Conservation (phyloP, 2,888 invertebrate species). For the Chironomus riparius region DNA sequence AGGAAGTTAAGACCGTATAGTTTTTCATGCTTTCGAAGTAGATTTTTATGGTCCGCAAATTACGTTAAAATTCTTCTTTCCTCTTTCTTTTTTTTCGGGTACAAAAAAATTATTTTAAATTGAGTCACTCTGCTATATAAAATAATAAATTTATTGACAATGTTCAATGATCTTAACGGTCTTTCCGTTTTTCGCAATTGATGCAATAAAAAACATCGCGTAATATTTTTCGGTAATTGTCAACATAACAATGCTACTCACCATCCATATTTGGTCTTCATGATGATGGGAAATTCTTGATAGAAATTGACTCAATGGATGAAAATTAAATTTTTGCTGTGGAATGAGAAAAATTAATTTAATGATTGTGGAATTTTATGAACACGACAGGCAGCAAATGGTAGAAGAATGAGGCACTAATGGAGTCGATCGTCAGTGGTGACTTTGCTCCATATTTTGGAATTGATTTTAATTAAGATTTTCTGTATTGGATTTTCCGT, state of each 20-base stretch:
- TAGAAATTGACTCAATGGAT: no score
- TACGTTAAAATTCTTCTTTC: no score
- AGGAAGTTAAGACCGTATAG: background rate
- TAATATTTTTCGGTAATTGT: background rate
- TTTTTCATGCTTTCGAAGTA: background rate
- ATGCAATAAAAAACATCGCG: background rate
- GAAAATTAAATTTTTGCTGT: no score
- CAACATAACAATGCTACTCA: background rate
- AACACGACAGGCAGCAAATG: no score
- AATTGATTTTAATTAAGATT: no score
- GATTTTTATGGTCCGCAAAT: background rate
- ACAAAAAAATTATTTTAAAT: background rate
- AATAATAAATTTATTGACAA: background rate
- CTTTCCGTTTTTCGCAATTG: background rate
- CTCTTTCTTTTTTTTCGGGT: no score
- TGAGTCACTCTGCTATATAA: background rate
- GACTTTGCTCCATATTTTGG: no score
- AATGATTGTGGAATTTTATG: no score
- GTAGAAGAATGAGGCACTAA: no score
- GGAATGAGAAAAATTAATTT: no score
- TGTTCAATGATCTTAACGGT: slow-evolving; percentile 25
- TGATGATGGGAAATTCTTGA: background rate
- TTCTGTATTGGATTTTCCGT: no score
- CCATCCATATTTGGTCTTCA: background rate
- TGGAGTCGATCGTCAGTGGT: no score